Base-by-base conservation (phyloP, 2,113 vertebrate genomes). In the Talpa occidentalis region DNA sequence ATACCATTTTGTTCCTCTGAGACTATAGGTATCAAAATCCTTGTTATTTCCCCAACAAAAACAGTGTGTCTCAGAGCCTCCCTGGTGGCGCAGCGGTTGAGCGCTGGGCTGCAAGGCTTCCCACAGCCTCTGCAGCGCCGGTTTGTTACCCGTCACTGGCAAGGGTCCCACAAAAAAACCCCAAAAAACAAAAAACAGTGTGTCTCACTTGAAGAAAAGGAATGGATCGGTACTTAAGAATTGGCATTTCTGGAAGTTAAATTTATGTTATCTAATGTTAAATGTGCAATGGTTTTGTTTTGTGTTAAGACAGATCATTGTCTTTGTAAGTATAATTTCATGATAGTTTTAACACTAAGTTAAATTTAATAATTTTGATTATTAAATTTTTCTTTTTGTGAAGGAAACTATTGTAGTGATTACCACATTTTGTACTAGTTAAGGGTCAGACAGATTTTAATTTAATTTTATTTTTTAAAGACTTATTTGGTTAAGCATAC, bases 11-110 rank as follows among this genome's bases (percentile, higher is more conserved):
- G 56, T 97, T 93, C 40, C 92, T 96, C 93, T 84, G 87, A 49
- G 54, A 93, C 76, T 95, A 22, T 92, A 97, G 96, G 91, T 96
- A 96, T 94, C 74, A 93, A 49, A 95, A 42, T 91, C 52, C n/a
- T 64, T 66, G 59, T 86, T 54, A 77, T 67, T n/a, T 1, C n/a
- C n/a, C n/a, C n/a, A n/a, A n/a, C n/a, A n/a, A n/a, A n/a, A n/a
- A n/a, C n/a, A n/a, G n/a, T n/a, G n/a, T n/a, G n/a, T n/a, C n/a
- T n/a, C n/a, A n/a, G n/a, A n/a, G n/a, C n/a, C n/a, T n/a, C n/a
- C n/a, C n/a, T n/a, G n/a, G n/a, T n/a, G n/a, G n/a, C n/a, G n/a
- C n/a, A n/a, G n/a, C n/a, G n/a, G n/a, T n/a, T n/a, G n/a, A n/a
- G n/a, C n/a, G n/a, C n/a, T n/a, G n/a, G n/a, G n/a, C n/a, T n/a